Conservation (phyloP, 2,888 invertebrate species). For the Cryptophagus acutangulus region DNA sequence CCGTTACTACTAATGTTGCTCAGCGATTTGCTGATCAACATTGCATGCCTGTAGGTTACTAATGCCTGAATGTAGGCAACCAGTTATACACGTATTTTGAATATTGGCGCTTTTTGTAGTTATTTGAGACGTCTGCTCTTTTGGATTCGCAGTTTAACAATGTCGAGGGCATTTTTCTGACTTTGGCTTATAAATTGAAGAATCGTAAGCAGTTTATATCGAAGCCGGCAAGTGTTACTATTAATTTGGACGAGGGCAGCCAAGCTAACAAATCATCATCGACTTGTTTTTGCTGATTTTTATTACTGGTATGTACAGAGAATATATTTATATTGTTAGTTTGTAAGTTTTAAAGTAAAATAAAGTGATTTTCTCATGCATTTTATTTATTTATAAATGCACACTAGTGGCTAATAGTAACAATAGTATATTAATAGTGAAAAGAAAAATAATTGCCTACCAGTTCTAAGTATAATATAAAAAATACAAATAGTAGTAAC, state of each 20-base stretch:
- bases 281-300: not conserved
- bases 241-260: not conserved
- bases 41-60: conserved; percentile 71
- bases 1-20: conserved; percentile 65
- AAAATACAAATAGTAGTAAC: no score
- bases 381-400: no score
- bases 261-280: not conserved
- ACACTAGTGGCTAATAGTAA: no score
- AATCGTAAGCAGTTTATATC: conserved; percentile 53
- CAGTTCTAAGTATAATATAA: no score
- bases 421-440: no score
- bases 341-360: not conserved
- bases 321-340: not conserved
- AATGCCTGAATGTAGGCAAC: no score
- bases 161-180: conserved; percentile 78
- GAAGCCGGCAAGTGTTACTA: not conserved
- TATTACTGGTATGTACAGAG: not conserved
- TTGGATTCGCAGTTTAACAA: conserved; percentile 68
- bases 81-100: no score
- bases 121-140: conserved; percentile 79
- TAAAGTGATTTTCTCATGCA: not conserved
- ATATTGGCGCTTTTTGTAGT: conserved; percentile 46
- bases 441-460: no score
- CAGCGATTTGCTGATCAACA: conserved; percentile 68
- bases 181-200: conserved; percentile 72